A percentile compares a stretch with the other conserved stretches of the same genome.
phyloP scores from a whole-genome alignment of 2,797 vertebrate species.

The Sebastes oblongus region DNA sequence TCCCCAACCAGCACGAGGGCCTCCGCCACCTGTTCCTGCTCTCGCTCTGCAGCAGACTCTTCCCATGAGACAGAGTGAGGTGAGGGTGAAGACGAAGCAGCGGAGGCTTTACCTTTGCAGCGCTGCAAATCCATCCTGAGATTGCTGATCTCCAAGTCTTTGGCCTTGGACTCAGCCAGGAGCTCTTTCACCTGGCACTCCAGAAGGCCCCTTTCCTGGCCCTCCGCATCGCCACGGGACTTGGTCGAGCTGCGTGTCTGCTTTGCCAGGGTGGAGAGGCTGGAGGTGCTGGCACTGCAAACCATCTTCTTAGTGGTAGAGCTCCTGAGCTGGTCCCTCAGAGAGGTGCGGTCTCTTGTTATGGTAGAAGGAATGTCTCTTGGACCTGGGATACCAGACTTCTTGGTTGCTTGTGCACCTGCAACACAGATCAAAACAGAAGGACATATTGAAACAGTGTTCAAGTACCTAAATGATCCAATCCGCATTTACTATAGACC shows the following conservation, averaged over 20 bases:
- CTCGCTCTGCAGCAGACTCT: conserved; percentile 69
- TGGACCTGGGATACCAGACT: conserved; percentile 93
- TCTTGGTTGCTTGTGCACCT: conserved; percentile 87
- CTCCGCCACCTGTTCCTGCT: conserved; percentile 74
- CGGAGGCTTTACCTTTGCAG: conserved; percentile 81
- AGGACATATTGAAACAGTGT: background rate
- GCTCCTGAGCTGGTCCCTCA: conserved; percentile 83
- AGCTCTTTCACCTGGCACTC: conserved; percentile 95
- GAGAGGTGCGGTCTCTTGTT: conserved; percentile 85
- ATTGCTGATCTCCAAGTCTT: conserved; percentile 94
- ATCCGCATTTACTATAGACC: background rate
- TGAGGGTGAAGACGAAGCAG: conserved; percentile 49
- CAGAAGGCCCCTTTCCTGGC: conserved; percentile 84
- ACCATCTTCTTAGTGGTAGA: conserved; percentile 86
- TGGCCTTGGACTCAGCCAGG: conserved; percentile 92
- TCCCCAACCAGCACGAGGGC: conserved; percentile 82
- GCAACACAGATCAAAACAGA: conserved; percentile 41
- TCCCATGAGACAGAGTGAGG: conserved; percentile 49
- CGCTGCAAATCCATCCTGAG: conserved; percentile 91
- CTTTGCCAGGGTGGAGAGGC: conserved; percentile 86
- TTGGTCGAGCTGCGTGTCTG: conserved; percentile 84
- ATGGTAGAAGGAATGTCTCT: conserved; percentile 85
- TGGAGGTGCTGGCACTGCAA: conserved; percentile 89
- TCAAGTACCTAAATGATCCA: background rate
- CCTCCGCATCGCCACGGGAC: conserved; percentile 85